These are phyloP conservation scores for Pseudopodoces humilis DNA, from an alignment of 2,113 vertebrate genomes.

Conservation along the genomic window DNA sequence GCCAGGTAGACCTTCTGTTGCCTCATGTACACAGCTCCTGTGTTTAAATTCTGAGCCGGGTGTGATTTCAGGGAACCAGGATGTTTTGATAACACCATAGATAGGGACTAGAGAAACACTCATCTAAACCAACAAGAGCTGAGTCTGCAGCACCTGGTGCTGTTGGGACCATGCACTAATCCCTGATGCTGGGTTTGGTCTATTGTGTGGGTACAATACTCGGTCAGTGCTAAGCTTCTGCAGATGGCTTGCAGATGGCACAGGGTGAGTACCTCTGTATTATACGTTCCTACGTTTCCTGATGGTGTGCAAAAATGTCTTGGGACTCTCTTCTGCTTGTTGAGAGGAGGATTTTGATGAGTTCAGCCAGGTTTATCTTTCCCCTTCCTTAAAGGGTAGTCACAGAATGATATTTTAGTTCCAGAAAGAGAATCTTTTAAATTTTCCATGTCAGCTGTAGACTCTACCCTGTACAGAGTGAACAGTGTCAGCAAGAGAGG, in stretches of 20 bases:
- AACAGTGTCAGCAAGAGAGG: neutral
- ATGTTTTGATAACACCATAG: neutral
- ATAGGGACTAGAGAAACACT: neutral
- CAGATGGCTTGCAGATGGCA: neutral
- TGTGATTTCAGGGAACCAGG: neutral
- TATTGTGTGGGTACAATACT: neutral
- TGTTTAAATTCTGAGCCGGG: neutral
- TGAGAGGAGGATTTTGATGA: neutral
- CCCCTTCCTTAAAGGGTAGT: neutral
- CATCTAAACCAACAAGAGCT: neutral
- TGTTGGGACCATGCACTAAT: neutral
- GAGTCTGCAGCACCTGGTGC: neutral
- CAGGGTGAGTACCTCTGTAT: neutral
- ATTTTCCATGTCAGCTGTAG: neutral
- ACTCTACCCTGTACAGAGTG: neutral
- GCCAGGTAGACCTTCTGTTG: neutral
- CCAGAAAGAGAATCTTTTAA: neutral
- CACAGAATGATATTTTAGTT: neutral
- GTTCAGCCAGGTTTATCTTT: neutral
- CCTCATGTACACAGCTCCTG: neutral
- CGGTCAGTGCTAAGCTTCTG: neutral
- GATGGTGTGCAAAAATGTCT: neutral
- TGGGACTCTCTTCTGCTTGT: neutral
- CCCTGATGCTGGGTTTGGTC: neutral
- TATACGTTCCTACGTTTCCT: neutral